Conservation (phyloP, 2,113 vertebrate genomes). For the Agapornis roseicollis region DNA sequence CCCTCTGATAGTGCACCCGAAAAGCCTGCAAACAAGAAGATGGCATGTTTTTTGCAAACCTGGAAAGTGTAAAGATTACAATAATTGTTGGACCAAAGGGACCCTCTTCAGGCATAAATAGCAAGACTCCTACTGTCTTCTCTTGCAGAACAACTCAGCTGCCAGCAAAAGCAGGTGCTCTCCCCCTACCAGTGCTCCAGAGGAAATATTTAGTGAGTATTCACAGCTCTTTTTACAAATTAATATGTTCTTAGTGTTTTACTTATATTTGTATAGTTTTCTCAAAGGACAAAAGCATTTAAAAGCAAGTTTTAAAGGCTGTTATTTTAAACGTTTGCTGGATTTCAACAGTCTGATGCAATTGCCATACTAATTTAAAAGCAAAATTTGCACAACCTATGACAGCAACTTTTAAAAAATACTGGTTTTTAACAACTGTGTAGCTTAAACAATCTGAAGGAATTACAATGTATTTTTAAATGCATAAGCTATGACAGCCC, state of each 20-base stretch:
- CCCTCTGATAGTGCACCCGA: background rate
- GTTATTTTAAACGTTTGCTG: conserved; percentile 6
- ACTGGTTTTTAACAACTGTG: background rate
- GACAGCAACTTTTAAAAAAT: background rate
- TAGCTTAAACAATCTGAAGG: background rate
- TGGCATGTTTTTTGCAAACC: conserved; percentile 44
- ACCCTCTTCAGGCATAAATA: conserved; percentile 82
- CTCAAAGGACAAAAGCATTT: conserved; percentile 15
- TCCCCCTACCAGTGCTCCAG: conserved; percentile 34
- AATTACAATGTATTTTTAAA: background rate
- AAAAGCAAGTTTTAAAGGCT: background rate
- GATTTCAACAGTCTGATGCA: background rate
- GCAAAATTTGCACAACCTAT: background rate
- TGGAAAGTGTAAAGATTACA: conserved; percentile 74
- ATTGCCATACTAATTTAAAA: conserved; percentile 12
- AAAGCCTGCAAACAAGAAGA: conserved; percentile 41
- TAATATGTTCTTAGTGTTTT: background rate
- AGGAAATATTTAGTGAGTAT: conserved; percentile 71
- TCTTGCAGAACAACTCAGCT: conserved; percentile 82
- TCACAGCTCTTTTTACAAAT: conserved; percentile 22
- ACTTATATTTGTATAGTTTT: background rate
- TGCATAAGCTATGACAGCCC: background rate
- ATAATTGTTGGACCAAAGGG: conserved; percentile 70
- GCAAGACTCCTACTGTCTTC: conserved; percentile 70
- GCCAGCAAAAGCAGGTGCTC: conserved; percentile 79